Percentiles rank a stretch among this genome's conserved stretches.
These are phyloP conservation scores for Hylaeus volcanicus DNA, from an alignment of 1,140 invertebrate species.

Conservation along the genomic window DNA sequence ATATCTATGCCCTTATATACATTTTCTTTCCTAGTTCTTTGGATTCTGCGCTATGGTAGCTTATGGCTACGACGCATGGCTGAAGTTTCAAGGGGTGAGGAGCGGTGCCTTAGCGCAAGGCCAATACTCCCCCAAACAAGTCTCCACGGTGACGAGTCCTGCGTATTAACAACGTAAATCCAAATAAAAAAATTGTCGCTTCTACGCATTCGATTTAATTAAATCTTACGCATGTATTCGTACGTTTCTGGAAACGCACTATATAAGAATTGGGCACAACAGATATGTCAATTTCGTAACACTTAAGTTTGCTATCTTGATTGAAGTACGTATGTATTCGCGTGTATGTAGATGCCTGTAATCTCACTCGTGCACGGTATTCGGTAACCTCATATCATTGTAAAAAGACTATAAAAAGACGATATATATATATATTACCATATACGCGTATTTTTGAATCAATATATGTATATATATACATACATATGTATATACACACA, in stretches of 20 bases:
- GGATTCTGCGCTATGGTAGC: slow-evolving; percentile 88
- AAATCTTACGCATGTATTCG: slow-evolving; percentile 24
- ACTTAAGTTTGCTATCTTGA: not conserved
- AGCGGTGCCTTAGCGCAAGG: slow-evolving; percentile 88
- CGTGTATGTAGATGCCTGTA: not conserved
- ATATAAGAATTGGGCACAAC: slow-evolving; percentile 17
- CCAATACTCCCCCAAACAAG: slow-evolving; percentile 84
- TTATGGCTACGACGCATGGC: slow-evolving; percentile 88
- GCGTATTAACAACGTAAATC: slow-evolving; percentile 76
- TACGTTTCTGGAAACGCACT: not conserved
- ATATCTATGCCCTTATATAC: not conserved
- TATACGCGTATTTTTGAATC: slow-evolving; percentile 27
- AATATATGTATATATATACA: slow-evolving; percentile 26
- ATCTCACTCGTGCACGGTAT: slow-evolving; percentile 9
- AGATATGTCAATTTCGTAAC: slow-evolving; percentile 3
- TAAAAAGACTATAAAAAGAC: not conserved
- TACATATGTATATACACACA: not conserved
- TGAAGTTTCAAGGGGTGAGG: slow-evolving; percentile 86
- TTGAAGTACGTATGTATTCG: slow-evolving; percentile 7
- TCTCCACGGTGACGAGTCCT: slow-evolving; percentile 81
- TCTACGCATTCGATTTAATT: slow-evolving; percentile 18
- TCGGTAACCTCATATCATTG: slow-evolving; percentile 13
- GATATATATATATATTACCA: slow-evolving; percentile 15
- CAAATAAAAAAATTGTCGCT: slow-evolving; percentile 18
- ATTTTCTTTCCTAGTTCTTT: slow-evolving; percentile 86